Evolutionary conservation across 1,140 invertebrate species (phyloP), one percentile per base, ranked within the genome.

Genomic region (Littorina saxatilis): DNA sequence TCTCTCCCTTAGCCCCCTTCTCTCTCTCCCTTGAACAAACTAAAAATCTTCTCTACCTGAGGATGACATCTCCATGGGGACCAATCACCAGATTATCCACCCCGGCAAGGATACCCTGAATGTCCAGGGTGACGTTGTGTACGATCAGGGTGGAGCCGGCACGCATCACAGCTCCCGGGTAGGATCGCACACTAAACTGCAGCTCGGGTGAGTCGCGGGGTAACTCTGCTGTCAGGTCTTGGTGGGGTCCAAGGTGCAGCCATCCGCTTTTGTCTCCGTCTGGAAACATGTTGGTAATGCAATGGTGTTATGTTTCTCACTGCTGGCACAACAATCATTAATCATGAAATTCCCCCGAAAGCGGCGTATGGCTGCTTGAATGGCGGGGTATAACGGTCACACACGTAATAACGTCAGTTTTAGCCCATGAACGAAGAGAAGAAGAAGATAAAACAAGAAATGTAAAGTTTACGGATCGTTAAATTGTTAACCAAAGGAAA

Each of bases 251-350:
- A 73, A 90, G 77, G 78, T 88, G 87, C 70, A 88, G 83, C 50
- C 82, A 82, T 29, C 88, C 88, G 35, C 80, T 84, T 66, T 88
- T 90, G 82, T 90, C 87, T 4, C 88, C 88, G 23, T 72, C 68
- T 63, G 76, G 20, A n/a, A 50, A 0, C 58, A 63, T 11, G 9
- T 50, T 20, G 20, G 9, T 20, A 50, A 50, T n/a, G n/a, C n/a
- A n/a, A n/a, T n/a, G n/a, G n/a, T n/a, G n/a, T n/a, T n/a, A n/a
- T n/a, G n/a, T n/a, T n/a, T n/a, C n/a, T n/a, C n/a, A n/a, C n/a
- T n/a, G n/a, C n/a, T n/a, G n/a, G n/a, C n/a, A n/a, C n/a, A n/a
- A n/a, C n/a, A n/a, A n/a, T n/a, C n/a, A n/a, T n/a, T n/a, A n/a
- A n/a, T n/a, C n/a, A n/a, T n/a, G n/a, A n/a, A n/a, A n/a, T n/a